Percentiles rank a stretch among this genome's conserved stretches.
phyloP scores from a whole-genome alignment of 1,140 invertebrate genomes.

The Epicauta chinensis region DNA sequence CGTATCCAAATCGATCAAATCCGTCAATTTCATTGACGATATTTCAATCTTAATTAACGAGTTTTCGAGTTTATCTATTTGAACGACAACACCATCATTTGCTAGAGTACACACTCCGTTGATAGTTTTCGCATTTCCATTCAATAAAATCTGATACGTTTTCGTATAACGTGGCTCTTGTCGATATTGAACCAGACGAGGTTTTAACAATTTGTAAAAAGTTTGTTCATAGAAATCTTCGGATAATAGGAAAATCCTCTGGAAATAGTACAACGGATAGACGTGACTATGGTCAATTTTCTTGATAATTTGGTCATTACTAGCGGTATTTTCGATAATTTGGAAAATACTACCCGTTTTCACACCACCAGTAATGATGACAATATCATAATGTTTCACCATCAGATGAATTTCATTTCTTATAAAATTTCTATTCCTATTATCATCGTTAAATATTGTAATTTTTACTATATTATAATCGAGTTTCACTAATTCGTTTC shows the following conservation, averaged over 20 bases:
- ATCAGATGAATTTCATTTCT: conserved; percentile 8
- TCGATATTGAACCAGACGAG: neutral
- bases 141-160: conserved; percentile 13
- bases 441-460: too few species aligned
- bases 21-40: conserved; percentile 1
- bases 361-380: conserved; percentile 12
- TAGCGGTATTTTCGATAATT: conserved; percentile 8
- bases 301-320: too few species aligned
- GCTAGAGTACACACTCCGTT: too few species aligned
- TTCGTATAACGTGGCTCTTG: conserved; percentile 16
- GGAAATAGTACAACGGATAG: neutral
- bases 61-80: neutral
- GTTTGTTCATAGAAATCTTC: neutral
- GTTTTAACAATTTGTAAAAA: neutral
- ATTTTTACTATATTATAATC: too few species aligned
- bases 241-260: conserved; percentile 1
- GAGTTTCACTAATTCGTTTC: too few species aligned
- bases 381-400: conserved; percentile 19
- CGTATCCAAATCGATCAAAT: neutral
- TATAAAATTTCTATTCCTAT: too few species aligned
- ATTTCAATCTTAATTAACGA: neutral
- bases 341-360: conserved; percentile 5
- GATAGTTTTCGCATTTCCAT: conserved; percentile 12
- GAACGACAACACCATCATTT: neutral
- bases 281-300: too few species aligned